These are phyloP conservation scores for Ellobius talpinus DNA, from an alignment of 2,113 vertebrate genomes.

Conservation along the genomic window DNA sequence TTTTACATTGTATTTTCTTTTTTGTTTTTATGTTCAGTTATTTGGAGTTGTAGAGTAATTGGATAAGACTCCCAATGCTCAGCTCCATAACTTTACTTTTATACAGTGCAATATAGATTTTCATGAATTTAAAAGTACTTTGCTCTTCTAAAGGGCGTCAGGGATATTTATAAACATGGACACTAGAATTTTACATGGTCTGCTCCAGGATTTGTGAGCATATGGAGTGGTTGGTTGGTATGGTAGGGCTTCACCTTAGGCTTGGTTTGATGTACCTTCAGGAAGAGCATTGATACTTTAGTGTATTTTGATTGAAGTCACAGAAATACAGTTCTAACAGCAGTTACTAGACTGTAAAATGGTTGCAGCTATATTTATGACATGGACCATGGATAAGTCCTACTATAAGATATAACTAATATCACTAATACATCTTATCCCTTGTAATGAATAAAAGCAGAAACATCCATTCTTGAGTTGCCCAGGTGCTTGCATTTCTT, in stretches of 20 bases:
- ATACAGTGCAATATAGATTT: not conserved
- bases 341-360: not conserved
- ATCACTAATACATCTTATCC: not conserved
- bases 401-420: not conserved
- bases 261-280: not conserved
- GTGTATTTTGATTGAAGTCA: not conserved
- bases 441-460: not conserved
- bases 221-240: constrained; percentile 3
- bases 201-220: constrained; percentile 10
- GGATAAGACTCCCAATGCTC: constrained; percentile 37
- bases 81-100: constrained; percentile 30
- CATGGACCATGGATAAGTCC: not conserved
- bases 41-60: constrained; percentile 65
- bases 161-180: constrained; percentile 23
- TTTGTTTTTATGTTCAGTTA: constrained; percentile 81
- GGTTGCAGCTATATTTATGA: not conserved
- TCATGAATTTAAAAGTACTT: not conserved
- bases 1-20: constrained; percentile 80
- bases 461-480: not conserved
- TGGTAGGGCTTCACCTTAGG: not conserved
- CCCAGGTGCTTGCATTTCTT: not conserved
- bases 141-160: not conserved
- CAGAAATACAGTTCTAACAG: not conserved
- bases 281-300: not conserved
- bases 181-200: not conserved